Evolutionary conservation across 1,140 invertebrate species (phyloP), one percentile per base, ranked within the genome.

Genomic region (Drosophila kohkoa): DNA sequence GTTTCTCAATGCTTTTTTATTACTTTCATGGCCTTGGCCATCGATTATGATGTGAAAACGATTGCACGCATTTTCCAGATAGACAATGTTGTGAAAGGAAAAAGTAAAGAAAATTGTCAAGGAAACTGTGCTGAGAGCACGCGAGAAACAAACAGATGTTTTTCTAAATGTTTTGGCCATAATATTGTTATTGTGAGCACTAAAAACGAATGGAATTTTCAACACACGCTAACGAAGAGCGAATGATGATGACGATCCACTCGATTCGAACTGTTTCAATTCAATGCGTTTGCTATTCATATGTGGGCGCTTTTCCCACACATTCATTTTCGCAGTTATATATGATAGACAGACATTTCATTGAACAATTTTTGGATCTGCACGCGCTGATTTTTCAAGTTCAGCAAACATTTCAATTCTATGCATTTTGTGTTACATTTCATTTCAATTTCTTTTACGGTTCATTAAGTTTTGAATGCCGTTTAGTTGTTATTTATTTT

Each of bases 331-430:
- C 54, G 11, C 4, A 38, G 8, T 28, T 62, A 32, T 63, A 41
- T n/a, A n/a, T n/a, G n/a, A n/a, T 51, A 68, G 11, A 49, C 28
- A 46, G 2, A 62, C 45, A 46, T 64, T 78, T 75, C 73, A 75
- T 75, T 75, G 73, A 75, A 70, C 57, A 71, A 67, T 77, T 67
- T 67, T 60, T 28, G 30, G 48, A 32, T 62, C 11, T 49, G 62
- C 52, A 60, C 41, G 79, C 46, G 79, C 32, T 79, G 85, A 83
- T 73, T 41, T 89, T 89, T 89, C 81, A 89, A 88, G 85, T 85
- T 88, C 86, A 89, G 65, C 71, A 79, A 72, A 74, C 65, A 74
- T 62, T 62, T 54, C 2, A 11, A 45, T 57, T 57, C 54, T 38
- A 32, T 32, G n/a, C 25, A 54, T 15, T 54, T 54, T 30, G 25